phyloP scores from a whole-genome alignment of 2,888 invertebrate genomes.

The Acrobasis repandana region DNA sequence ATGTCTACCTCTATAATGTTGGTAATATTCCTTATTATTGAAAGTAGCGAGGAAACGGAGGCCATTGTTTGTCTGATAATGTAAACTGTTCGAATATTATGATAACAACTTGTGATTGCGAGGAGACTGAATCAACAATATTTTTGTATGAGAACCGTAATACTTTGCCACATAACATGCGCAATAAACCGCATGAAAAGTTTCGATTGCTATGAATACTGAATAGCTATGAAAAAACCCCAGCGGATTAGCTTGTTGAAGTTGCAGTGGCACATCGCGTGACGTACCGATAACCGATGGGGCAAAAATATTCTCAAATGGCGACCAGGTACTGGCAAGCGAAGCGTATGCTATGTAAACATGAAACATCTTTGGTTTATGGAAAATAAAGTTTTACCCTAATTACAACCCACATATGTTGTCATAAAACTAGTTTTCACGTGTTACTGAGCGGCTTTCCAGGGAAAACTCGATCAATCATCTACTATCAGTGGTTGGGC shows the following conservation, averaged over 20 bases:
- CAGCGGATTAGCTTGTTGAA: no score
- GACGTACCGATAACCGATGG: no score
- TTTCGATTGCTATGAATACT: no score
- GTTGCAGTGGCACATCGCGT: no score
- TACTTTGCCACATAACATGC: no score
- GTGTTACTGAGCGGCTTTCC: constrained; percentile 17
- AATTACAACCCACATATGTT: neutral
- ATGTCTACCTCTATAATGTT: constrained; percentile 36
- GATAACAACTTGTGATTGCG: constrained; percentile 50
- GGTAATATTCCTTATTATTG: constrained; percentile 51
- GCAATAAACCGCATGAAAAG: no score
- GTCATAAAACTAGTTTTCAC: constrained; percentile 5
- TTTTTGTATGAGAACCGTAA: constrained; percentile 19
- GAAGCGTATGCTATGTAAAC: no score
- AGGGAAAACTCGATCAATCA: constrained; percentile 19
- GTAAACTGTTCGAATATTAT: constrained; percentile 56
- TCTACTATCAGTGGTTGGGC: constrained; percentile 3
- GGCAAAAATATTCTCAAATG: no score
- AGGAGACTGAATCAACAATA: constrained; percentile 36
- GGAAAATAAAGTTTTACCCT: no score
- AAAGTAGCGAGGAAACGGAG: constrained; percentile 58
- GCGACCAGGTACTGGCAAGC: no score
- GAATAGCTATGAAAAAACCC: no score
- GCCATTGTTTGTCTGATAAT: constrained; percentile 59
- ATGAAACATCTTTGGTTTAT: no score